Evolutionary conservation across 2,888 invertebrate genomes (phyloP), one percentile per base, ranked within the genome.

Genomic region (Drosophila tripunctata): DNA sequence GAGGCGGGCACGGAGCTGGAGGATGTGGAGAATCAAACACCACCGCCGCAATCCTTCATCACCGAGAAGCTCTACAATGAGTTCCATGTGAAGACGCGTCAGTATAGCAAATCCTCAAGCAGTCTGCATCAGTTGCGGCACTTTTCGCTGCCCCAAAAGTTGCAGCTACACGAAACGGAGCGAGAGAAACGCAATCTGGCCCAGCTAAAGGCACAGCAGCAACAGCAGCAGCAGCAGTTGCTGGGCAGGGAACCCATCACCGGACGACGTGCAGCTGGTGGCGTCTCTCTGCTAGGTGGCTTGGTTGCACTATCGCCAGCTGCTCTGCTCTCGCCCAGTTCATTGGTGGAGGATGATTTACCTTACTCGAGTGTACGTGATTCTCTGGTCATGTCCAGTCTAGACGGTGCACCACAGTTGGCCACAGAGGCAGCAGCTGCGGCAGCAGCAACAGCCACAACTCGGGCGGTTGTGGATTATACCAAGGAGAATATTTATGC

Each of bases 291-390:
- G 8, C 63, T 89, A 15, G 87, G 84, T 0, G 85, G 84, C 6
- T 47, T 73, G 7, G 60, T 64, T 0, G 45, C 52, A 0, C 14
- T 79, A 0, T 45, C 86, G 3, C 67, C 85, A 0, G 71, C 77
- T 4, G 77, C 84, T 0, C 78, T 82, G 6, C 55, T 75, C 1
- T 81, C 85, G 10, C 78, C 87, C 43, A 74, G 70, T 15, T 78
- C 80, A 7, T 58, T 89, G 89, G 89, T 89, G 19, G 93, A 78
- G 75, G 95, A 94, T 89, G 95, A 95, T 88, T 89, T 95, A 24
- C 95, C 95, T 2, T 95, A 95, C 70, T 94, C 94, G 7, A 94
- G 94, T 90, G 95, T 95, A 4, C 94, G 94, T 5, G 95, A 95
- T 71, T 94, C 94, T 7, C 92, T 94, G 4, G 88, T 91, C 21